These are phyloP conservation scores for Agelas oroides DNA, from an alignment of 37 sponge, comb jelly and placozoan species.

Conservation along the genomic window DNA sequence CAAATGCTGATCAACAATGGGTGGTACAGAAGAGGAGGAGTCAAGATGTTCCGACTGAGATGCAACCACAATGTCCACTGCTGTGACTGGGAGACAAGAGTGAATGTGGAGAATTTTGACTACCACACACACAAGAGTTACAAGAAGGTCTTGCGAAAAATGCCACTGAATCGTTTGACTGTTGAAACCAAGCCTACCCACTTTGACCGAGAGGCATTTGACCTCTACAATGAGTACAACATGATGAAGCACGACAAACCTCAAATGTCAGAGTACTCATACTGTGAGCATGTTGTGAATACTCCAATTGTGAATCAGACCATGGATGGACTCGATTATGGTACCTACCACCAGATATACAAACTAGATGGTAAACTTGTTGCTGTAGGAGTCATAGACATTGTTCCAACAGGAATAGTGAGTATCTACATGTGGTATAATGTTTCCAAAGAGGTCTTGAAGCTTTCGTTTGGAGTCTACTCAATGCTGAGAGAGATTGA, in stretches of 20 bases:
- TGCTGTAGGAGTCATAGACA: slow-evolving; percentile 87
- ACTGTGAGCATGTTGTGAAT: slow-evolving; percentile 86
- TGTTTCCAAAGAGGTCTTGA: slow-evolving; percentile 75
- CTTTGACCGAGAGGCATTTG: slow-evolving; percentile 81
- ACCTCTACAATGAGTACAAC: slow-evolving; percentile 87
- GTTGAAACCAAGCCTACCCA: slow-evolving; percentile 63
- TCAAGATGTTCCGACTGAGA: slow-evolving; percentile 86
- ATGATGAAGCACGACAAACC: slow-evolving; percentile 80
- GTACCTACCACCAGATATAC: slow-evolving; percentile 93
- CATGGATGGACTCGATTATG: slow-evolving; percentile 70
- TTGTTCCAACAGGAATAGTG: slow-evolving; percentile 88
- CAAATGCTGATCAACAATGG: slow-evolving; percentile 83
- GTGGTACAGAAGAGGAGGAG: slow-evolving; percentile 94
- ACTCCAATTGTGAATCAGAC: slow-evolving; percentile 60
- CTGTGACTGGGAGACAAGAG: slow-evolving; percentile 90
- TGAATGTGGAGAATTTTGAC: slow-evolving; percentile 71
- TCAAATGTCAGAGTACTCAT: slow-evolving; percentile 71
- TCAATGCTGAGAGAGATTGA: slow-evolving; percentile 92
- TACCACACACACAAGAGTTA: slow-evolving; percentile 64
- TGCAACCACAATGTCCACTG: slow-evolving; percentile 74
- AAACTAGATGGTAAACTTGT: slow-evolving; percentile 84
- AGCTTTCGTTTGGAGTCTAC: slow-evolving; percentile 91
- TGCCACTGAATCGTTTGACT: slow-evolving; percentile 66
- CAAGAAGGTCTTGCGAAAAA: slow-evolving; percentile 60
- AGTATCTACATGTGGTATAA: slow-evolving; percentile 95